phyloP scores from a whole-genome alignment of 1,140 invertebrate genomes.

The Drosophila pachea region DNA sequence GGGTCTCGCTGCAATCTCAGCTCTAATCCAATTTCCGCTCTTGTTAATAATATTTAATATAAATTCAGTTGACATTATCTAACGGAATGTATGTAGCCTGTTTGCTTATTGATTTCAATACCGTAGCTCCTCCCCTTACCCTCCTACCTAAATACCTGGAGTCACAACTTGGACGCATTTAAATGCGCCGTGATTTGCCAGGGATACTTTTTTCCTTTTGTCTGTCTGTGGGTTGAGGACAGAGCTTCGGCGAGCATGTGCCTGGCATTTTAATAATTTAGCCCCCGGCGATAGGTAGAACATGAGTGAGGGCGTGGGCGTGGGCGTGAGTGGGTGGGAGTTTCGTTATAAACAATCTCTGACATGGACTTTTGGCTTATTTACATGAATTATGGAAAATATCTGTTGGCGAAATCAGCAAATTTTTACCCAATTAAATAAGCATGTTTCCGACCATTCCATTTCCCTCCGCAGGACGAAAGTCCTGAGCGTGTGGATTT shows the following conservation, averaged over 20 bases:
- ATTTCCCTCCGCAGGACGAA: background rate
- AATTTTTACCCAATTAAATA: slow-evolving; percentile 35
- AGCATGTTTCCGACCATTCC: slow-evolving; percentile 13
- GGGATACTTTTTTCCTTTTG: background rate
- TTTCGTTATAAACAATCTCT: slow-evolving; percentile 30
- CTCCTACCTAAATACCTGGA: background rate
- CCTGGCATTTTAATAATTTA: slow-evolving; percentile 42
- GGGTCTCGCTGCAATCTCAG: too few species aligned
- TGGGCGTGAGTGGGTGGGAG: background rate
- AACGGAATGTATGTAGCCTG: slow-evolving; percentile 32
- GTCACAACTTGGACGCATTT: background rate
- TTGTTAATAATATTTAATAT: slow-evolving; percentile 47
- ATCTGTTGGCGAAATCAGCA: slow-evolving; percentile 24
- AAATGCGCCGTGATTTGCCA: slow-evolving; percentile 16
- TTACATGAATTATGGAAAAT: slow-evolving; percentile 38
- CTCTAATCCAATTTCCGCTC: background rate
- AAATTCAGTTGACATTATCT: slow-evolving; percentile 27
- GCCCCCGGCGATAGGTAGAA: slow-evolving; percentile 8
- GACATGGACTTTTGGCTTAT: slow-evolving; percentile 26
- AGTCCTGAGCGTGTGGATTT: slow-evolving; percentile 16
- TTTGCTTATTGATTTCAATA: slow-evolving; percentile 32
- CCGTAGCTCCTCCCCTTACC: too few species aligned
- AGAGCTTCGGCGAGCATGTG: slow-evolving; percentile 13
- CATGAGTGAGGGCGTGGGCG: slow-evolving; percentile 1
- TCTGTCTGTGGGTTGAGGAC: too few species aligned